Evolutionary conservation across 2,888 invertebrate genomes (phyloP).

Genomic region (Drosophila longiperda): DNA sequence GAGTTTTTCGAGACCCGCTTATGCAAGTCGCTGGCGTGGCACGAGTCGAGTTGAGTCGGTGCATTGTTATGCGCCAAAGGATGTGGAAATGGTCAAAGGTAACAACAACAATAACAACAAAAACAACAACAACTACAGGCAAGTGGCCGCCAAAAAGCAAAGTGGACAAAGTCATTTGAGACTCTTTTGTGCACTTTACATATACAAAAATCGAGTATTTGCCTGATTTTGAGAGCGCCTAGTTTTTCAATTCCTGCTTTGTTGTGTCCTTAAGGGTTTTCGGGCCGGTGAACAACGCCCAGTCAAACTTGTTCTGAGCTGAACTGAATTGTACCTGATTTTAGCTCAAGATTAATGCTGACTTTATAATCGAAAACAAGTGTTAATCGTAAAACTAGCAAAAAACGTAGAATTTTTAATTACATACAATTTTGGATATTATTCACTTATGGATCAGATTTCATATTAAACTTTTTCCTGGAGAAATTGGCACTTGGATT

Average conservation of each 20-base stretch:
- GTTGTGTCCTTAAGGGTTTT: background rate
- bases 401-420: background rate
- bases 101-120: slow-evolving; percentile 4
- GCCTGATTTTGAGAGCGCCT: background rate
- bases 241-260: background rate
- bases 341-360: background rate
- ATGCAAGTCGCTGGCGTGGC: slow-evolving; percentile 61
- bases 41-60: slow-evolving; percentile 68
- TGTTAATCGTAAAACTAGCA: background rate
- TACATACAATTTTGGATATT: background rate
- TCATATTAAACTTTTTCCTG: background rate
- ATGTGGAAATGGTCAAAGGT: slow-evolving; percentile 36
- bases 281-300: background rate
- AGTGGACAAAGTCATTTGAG: slow-evolving; percentile 15
- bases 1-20: slow-evolving; percentile 49
- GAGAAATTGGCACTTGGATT: background rate
- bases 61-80: slow-evolving; percentile 68
- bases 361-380: background rate
- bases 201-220: background rate
- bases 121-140: background rate
- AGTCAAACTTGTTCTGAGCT: background rate
- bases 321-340: background rate
- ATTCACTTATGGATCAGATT: background rate
- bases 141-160: slow-evolving; percentile 34
- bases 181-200: background rate